A percentile compares a stretch with the other conserved stretches of the same genome.
Conservation (phyloP, 2,113 vertebrate genomes). For the Rhea americana region DNA sequence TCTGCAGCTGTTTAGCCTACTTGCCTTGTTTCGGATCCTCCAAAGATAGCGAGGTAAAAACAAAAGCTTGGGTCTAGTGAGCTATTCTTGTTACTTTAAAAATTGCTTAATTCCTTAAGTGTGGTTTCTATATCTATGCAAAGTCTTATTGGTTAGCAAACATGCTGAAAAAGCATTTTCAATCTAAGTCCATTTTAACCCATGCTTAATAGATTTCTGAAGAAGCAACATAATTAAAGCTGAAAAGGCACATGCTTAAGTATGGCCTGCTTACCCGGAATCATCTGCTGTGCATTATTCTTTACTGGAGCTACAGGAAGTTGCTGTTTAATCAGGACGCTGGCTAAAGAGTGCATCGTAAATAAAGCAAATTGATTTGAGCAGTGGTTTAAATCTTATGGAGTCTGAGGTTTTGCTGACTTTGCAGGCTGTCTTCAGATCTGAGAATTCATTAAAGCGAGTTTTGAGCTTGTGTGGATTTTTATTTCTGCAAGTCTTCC, state of each 20-base stretch:
- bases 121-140: background rate
- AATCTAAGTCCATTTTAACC: background rate
- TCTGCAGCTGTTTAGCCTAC: background rate
- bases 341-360: background rate
- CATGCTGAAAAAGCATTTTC: background rate
- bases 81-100: background rate
- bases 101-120: background rate
- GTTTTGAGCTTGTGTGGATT: rapidly evolving
- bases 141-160: background rate
- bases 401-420: background rate
- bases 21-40: background rate
- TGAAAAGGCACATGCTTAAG: background rate
- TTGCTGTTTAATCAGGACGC: background rate
- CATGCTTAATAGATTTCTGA: background rate
- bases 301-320: background rate
- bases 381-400: background rate
- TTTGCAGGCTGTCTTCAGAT: background rate
- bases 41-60: background rate
- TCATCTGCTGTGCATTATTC: background rate
- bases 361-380: background rate
- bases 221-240: background rate
- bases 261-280: background rate
- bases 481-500: background rate
- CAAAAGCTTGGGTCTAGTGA: background rate
- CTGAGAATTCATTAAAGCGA: background rate